Evolutionary conservation across 1,140 invertebrate species (phyloP), one percentile per base, ranked within the genome.

Genomic region (Drosophila nasuta): DNA sequence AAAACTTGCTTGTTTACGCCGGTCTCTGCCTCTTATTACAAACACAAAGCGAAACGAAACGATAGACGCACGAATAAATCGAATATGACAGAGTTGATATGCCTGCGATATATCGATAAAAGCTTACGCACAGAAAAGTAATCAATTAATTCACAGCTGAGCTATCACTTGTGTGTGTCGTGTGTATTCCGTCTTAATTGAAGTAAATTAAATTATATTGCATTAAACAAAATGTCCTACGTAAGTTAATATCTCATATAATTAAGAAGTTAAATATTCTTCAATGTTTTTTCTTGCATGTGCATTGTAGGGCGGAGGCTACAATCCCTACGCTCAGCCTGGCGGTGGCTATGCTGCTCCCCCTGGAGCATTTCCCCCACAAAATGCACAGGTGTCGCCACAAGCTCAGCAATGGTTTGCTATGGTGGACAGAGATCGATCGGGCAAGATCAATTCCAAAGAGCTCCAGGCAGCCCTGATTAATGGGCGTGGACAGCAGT

Each of bases 401-500:
- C 95, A 97, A 87, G 94, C 97, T 1, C 95, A 95, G 82, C 95
- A 96, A 86, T 97, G 97, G 97, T 98, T 98, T 90, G 82, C 91
- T n/a, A 94, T 96, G 35, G 97, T 98, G 7, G 97, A 98, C 83
- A 94, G 93, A 73, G 97, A 98, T 91, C 93, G 94, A 20, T 97
- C 96, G 59, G 97, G 97, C n/a, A 95, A 95, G 90, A 98, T 98
- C 52, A 95, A 95, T 69, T 94, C 96, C 7, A 65, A 82, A 10
- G 97, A 98, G 93, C 93, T 98, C n/a, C 95, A 96, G 92, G 93
- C 95, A 5, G 97, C 97, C 4, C 93, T 98, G 3, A 95, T 97
- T 5, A 98, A 97, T 94, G 97, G 96, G 33, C 96, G 97, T 93
- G 97, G 97, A 25, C 94, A 96, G 66, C 95, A 95, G 69, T 98